phyloP scores from a whole-genome alignment of 2,888 invertebrate species.

The Hydropsyche betteni region DNA sequence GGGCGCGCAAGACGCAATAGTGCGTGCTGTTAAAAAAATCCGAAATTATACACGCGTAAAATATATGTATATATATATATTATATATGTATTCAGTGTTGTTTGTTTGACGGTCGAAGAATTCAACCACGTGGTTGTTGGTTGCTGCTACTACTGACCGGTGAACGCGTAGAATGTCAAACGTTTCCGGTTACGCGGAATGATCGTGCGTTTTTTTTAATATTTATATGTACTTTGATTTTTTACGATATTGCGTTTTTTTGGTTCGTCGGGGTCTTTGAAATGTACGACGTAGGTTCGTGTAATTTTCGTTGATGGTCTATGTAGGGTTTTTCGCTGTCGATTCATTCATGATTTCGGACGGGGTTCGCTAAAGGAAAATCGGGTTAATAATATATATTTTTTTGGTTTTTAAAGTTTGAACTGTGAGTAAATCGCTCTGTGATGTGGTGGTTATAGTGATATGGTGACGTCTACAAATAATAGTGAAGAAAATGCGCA shows the following conservation, averaged over 20 bases:
- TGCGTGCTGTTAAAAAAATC: too few relatives aligned
- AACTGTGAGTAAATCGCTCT: not conserved
- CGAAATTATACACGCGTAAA: too few relatives aligned
- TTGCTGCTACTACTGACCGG: not conserved
- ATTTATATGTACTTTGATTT: not conserved
- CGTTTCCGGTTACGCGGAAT: slow-evolving; percentile 35
- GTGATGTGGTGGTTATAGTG: slow-evolving; percentile 11
- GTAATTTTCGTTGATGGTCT: too few relatives aligned
- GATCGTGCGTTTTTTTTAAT: slow-evolving; percentile 26
- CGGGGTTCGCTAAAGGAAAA: too few relatives aligned
- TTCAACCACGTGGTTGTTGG: slow-evolving; percentile 30
- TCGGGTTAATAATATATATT: not conserved
- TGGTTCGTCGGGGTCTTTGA: too few relatives aligned
- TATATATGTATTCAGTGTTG: too few relatives aligned
- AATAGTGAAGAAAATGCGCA: slow-evolving; percentile 47
- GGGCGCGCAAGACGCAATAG: not conserved
- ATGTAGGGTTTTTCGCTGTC: too few relatives aligned
- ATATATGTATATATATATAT: too few relatives aligned
- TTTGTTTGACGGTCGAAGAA: too few relatives aligned
- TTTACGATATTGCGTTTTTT: too few relatives aligned
- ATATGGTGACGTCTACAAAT: slow-evolving; percentile 35
- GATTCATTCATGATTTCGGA: too few relatives aligned
- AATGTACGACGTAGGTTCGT: too few relatives aligned
- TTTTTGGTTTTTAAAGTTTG: not conserved
- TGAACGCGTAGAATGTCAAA: slow-evolving; percentile 34